A percentile compares a stretch with the other conserved stretches of the same genome.
Evolutionary conservation across 1,140 invertebrate species (phyloP).

Genomic region (Aricia agestis): DNA sequence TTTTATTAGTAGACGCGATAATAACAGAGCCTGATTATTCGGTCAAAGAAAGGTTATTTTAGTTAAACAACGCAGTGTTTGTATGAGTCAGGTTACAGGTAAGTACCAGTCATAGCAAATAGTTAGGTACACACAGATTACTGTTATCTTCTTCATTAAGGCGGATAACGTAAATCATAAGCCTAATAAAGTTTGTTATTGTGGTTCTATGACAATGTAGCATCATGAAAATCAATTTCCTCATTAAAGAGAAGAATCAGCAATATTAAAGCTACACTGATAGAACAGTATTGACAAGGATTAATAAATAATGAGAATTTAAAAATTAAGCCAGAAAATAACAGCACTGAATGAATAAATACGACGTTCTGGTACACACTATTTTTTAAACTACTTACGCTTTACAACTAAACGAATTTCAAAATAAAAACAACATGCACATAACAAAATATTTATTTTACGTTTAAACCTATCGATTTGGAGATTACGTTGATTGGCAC

Average conservation of each 20-base stretch:
- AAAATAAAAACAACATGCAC: constrained; percentile 5
- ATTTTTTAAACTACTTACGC: background rate
- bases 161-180: background rate
- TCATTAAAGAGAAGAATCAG: background rate
- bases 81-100: background rate
- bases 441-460: constrained; percentile 1
- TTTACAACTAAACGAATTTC: background rate
- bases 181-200: background rate
- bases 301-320: too few relatives aligned
- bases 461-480: background rate
- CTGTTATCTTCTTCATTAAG: background rate
- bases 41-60: background rate
- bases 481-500: constrained; percentile 14
- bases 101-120: background rate
- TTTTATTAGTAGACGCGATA: background rate
- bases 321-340: too few relatives aligned
- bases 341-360: too few relatives aligned
- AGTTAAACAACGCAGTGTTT: background rate
- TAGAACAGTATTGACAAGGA: background rate
- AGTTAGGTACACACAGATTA: background rate
- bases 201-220: background rate
- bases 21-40: background rate
- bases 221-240: background rate
- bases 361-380: too few relatives aligned
- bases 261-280: background rate